Evolutionary conservation across 1,140 invertebrate species (phyloP), one percentile per base, ranked within the genome.

Genomic region (Calephelis nemesis): DNA sequence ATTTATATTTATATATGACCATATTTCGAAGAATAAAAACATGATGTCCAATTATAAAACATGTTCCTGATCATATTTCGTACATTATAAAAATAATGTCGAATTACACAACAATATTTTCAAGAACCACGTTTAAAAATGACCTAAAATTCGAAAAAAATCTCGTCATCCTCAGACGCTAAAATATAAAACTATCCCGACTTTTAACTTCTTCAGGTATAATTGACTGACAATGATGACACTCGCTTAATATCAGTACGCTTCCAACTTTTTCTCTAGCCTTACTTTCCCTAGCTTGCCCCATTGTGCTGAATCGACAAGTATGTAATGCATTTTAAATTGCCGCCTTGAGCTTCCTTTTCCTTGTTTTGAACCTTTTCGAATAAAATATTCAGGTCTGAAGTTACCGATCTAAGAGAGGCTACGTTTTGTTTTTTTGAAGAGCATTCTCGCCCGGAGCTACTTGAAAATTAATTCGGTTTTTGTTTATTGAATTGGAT

Each of bases 271-370:
- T 42, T 42, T 60, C 63, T 15, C 47, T 64, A 47, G 42, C 13
- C 13, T 45, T 42, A 47, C 45, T 30, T 48, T 48, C 63, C 15
- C 63, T 63, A 45, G 42, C 40, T 47, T n/a, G n/a, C 15, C 13
- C 63, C 47, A 64, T 64, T 64, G 63, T 64, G 45, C 63, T 47
- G 63, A 64, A 64, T 64, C 45, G 48, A 48, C 63, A 47, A 64
- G 63, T 64, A 48, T 64, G 63, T 64, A 64, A 64, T 64, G 63
- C 63, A 64, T 64, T 64, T 64, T 64, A 64, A 64, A 64, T 64
- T 39, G 63, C 63, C 19, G 13, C 47, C 19, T 60, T 60, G 11
- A 60, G 54, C 54, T 64, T 49, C 62, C 62, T 45, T 64, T 64
- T 64, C 12, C 47, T 64, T 64, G 62, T 64, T 47, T 64, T 47